Base-by-base conservation (phyloP, 2,888 invertebrate genomes). In the Crossocerus cetratus region DNA sequence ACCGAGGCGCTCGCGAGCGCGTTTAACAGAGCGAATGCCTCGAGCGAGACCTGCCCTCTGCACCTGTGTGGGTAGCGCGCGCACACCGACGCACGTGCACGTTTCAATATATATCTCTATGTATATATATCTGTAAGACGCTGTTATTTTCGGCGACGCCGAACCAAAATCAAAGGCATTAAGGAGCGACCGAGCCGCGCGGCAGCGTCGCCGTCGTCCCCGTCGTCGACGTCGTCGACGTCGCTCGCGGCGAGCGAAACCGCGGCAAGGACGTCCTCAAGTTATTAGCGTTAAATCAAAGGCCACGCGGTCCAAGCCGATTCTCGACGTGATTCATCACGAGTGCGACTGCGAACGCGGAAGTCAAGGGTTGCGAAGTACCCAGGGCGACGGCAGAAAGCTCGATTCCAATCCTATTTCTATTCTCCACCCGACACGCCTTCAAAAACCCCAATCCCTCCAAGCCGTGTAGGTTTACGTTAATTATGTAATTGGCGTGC, bases 81-180 rank as follows among this genome's bases (percentile, higher is more conserved):
- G 42, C 18, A 23, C 18, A 42, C 58, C 18, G 3, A 4, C 58
- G 13, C 14, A 32, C 32, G 23, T 23, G 22, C 42, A 13, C 18
- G 20, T 22, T 16, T 55, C 45, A 22, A 22, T 44, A 44, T 63
- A 53, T 42, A 53, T 43, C n/a, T 54, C 59, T 56, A 21, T 65
- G 64, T 45, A 45, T 16, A 53, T 8, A 57, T 62, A 71, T 68
- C 69, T 72, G 71, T 70, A 72, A 53, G 65, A 73, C 67, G 74
- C 55, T 67, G 77, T 82, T 82, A 82, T 82, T 82, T 82, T 83
- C 71, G 76, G 82, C 75, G 32, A 32, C 32, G 62, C 44, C 74
- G 69, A 76, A 78, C 69, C 70, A 82, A 77, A 82, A 80, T 81
- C 83, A 76, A 78, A 77, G 71, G 69, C 75, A 56, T 74, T 68